phyloP scores from a whole-genome alignment of 92 coral and sea anemone genomes.

The Metridium senile region DNA sequence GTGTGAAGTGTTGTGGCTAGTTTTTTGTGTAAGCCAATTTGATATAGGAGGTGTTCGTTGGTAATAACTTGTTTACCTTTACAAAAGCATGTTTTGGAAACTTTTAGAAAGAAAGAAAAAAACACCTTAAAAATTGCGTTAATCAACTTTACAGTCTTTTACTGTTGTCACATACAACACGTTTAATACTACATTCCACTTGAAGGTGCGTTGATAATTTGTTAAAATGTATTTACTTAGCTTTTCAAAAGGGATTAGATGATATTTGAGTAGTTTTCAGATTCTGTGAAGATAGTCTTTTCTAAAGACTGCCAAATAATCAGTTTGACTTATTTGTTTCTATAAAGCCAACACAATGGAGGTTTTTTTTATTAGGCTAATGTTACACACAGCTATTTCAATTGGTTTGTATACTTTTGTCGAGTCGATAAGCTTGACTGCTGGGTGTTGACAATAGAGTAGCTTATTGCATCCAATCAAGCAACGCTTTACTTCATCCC shows the following conservation, averaged over 20 bases:
- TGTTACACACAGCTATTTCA: not conserved
- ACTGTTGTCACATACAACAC: too few relatives aligned
- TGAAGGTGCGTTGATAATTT: not conserved
- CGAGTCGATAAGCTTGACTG: constrained; percentile 11
- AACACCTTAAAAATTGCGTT: too few relatives aligned
- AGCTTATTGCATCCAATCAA: constrained; percentile 23
- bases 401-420: constrained; percentile 12
- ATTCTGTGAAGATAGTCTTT: not conserved
- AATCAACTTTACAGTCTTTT: too few relatives aligned
- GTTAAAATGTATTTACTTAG: constrained; percentile 3
- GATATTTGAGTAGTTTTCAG: not conserved
- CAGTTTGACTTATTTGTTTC: not conserved
- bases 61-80: too few relatives aligned
- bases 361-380: not conserved
- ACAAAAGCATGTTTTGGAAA: too few relatives aligned
- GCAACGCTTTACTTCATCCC: not conserved
- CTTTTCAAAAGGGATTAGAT: not conserved
- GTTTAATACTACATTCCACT: not conserved
- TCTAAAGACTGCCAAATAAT: too few relatives aligned
- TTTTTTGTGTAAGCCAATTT: too few relatives aligned
- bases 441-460: constrained; percentile 5
- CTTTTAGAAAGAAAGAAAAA: too few relatives aligned
- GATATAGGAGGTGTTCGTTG: too few relatives aligned
- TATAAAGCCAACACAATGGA: not conserved
- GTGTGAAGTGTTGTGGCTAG: too few relatives aligned